Evolutionary conservation across 2,888 invertebrate genomes (phyloP).

Genomic region (Eupsilia transversa): DNA sequence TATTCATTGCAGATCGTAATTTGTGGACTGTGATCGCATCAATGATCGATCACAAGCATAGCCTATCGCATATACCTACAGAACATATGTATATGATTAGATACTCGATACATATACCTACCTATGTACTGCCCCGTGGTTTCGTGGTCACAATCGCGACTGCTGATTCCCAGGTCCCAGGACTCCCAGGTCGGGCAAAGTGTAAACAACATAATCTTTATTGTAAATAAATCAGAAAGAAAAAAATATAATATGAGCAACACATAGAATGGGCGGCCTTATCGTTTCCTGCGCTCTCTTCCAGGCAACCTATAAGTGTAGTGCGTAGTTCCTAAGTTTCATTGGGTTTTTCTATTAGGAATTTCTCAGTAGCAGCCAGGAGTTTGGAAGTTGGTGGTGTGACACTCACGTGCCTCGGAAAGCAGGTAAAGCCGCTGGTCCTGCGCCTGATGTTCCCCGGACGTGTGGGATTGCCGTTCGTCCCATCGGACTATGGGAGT

Average conservation of each 20-base stretch:
- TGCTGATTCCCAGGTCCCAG: too few species aligned
- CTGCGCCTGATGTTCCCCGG: background rate
- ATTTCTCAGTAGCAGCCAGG: background rate
- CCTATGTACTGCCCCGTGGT: background rate
- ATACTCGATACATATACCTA: background rate
- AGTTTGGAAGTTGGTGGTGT: background rate
- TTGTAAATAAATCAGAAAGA: background rate
- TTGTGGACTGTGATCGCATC: constrained; percentile 12
- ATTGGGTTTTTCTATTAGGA: background rate
- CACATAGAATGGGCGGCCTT: background rate
- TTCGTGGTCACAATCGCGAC: background rate
- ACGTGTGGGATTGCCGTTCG: background rate
- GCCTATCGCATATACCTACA: too few species aligned
- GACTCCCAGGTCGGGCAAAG: background rate
- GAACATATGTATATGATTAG: background rate
- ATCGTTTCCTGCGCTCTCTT: background rate
- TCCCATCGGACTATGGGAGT: background rate
- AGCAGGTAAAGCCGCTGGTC: background rate
- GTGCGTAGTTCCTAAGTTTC: background rate
- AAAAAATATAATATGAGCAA: background rate
- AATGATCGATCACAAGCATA: constrained; percentile 11
- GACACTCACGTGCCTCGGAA: too few species aligned
- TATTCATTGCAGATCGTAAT: constrained; percentile 9
- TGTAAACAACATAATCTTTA: too few species aligned
- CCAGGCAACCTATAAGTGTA: background rate